Percentiles rank a stretch among this genome's conserved stretches.
phyloP scores from a whole-genome alignment of 2,113 vertebrate genomes.

The Malurus alboscapulatus region DNA sequence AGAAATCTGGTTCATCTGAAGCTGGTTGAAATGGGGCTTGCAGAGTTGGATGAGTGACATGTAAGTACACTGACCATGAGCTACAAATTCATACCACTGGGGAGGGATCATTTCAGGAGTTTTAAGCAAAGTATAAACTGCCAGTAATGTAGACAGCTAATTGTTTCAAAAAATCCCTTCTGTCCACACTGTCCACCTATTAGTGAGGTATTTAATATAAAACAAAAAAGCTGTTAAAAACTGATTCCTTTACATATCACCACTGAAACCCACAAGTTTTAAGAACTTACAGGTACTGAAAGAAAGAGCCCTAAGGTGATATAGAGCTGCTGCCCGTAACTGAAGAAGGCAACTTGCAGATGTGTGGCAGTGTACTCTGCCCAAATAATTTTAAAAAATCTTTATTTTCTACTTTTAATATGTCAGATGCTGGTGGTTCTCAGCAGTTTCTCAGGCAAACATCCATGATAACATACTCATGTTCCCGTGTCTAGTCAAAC shows the following conservation, averaged over 20 bases:
- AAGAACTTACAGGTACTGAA: not conserved
- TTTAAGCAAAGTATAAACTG: not conserved
- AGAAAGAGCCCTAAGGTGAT: not conserved
- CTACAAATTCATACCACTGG: not conserved
- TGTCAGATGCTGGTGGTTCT: not conserved
- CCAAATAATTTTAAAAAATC: not conserved
- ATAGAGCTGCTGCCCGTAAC: not conserved
- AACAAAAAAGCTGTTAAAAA: not conserved
- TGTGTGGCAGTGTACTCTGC: not conserved
- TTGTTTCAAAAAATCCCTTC: rapidly evolving
- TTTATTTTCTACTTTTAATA: not conserved
- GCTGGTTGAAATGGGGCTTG: constrained; percentile 84
- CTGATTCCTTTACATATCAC: rapidly evolving
- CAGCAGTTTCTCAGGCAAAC: not conserved
- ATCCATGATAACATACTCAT: not conserved
- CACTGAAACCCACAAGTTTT: not conserved
- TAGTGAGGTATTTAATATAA: not conserved
- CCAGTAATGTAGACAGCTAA: not conserved
- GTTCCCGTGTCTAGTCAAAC: not conserved
- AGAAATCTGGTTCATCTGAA: constrained; percentile 76
- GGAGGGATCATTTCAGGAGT: not conserved
- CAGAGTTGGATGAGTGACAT: constrained; percentile 71
- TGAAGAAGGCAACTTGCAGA: not conserved
- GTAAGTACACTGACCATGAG: constrained; percentile 24
- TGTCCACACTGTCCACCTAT: not conserved